Conservation (phyloP, 2,113 vertebrate species). For the Semnornis frantzii region DNA sequence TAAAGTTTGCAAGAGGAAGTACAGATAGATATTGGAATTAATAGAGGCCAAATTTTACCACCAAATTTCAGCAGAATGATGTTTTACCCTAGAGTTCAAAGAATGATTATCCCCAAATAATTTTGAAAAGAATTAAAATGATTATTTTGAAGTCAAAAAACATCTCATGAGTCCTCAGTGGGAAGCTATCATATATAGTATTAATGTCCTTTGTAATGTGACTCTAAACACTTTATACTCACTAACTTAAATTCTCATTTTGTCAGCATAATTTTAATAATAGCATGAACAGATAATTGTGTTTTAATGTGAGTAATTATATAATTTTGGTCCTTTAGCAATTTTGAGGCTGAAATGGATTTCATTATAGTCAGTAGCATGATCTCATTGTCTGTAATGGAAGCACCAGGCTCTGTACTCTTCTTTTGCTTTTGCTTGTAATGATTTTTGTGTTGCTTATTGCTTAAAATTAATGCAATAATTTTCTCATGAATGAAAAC, state of each 20-base stretch:
- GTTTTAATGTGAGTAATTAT: slow-evolving; percentile 27
- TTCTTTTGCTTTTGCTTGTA: not conserved
- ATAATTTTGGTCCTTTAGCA: slow-evolving; percentile 3
- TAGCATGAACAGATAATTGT: not conserved
- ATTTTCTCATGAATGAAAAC: not conserved
- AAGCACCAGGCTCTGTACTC: not conserved
- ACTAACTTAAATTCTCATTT: slow-evolving; percentile 3
- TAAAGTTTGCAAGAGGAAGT: not conserved
- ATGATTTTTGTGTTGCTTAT: not conserved
- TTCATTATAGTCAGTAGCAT: not conserved
- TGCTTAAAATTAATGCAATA: not conserved
- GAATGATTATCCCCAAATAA: not conserved
- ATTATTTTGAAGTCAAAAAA: slow-evolving; percentile 31
- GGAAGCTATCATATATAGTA: not conserved
- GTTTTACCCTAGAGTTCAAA: not conserved
- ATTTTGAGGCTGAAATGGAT: not conserved
- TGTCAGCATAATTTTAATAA: not conserved
- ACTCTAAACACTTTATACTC: not conserved
- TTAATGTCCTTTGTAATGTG: slow-evolving; percentile 3
- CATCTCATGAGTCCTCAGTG: not conserved
- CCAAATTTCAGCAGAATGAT: not conserved
- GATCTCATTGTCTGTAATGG: not conserved
- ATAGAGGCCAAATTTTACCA: not conserved
- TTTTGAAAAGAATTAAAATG: not conserved
- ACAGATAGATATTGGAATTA: not conserved